Evolutionary conservation across 35 echinoderm and acorn worm species (phyloP).

Genomic region (Antedon bifida): DNA sequence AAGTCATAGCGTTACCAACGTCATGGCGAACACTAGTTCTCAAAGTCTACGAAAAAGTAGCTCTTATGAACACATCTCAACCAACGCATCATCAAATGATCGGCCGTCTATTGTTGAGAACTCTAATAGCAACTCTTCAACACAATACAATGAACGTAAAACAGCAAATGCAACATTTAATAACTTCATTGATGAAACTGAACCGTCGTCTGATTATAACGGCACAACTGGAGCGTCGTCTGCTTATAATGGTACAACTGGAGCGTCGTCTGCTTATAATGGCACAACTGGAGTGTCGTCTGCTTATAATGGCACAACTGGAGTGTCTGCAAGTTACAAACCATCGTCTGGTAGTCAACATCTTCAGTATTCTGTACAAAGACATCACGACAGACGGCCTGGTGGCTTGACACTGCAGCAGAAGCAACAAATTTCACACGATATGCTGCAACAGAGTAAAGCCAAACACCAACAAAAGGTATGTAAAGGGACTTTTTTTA

Average conservation of each 20-base stretch:
- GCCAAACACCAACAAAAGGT: conserved; percentile 94
- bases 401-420: conserved; percentile 54
- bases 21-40: background rate
- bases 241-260: too few species aligned
- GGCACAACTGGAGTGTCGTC: too few species aligned
- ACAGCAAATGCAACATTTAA: background rate
- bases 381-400: conserved; percentile 13
- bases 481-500: too few species aligned
- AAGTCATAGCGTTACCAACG: conserved; percentile 23
- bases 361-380: conserved; percentile 57
- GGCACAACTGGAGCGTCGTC: too few species aligned
- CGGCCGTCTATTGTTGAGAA: too few species aligned
- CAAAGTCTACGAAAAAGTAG: background rate
- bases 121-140: too few species aligned
- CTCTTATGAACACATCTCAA: background rate
- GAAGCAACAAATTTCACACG: conserved; percentile 81
- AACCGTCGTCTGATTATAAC: background rate
- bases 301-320: too few species aligned
- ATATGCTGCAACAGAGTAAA: conserved; percentile 77
- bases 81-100: background rate
- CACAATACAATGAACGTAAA: background rate
- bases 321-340: conserved; percentile 28
- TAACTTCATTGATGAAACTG: background rate
- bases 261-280: too few species aligned
- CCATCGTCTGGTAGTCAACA: conserved; percentile 37